phyloP scores from a whole-genome alignment of 2,888 invertebrate species.

The Aproaerema taeniolella region DNA sequence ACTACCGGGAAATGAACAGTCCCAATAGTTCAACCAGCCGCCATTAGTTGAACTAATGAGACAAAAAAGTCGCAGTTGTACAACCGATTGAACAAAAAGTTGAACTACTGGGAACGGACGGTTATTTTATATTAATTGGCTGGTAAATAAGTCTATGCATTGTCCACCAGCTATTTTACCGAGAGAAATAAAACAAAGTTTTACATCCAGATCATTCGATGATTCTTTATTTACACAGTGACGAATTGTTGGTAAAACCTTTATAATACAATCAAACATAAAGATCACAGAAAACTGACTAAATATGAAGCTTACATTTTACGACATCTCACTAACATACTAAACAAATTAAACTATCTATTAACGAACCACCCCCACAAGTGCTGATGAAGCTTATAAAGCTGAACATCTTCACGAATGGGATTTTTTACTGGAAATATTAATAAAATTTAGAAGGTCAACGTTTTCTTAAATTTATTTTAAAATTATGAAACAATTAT shows the following conservation, averaged over 20 bases:
- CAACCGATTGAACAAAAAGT: no score
- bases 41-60: no score
- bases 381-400: constrained; percentile 1
- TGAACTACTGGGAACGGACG: no score
- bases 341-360: constrained; percentile 29
- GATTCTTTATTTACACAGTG: constrained; percentile 74
- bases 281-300: constrained; percentile 58
- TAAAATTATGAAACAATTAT: constrained; percentile 41
- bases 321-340: constrained; percentile 34
- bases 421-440: constrained; percentile 32
- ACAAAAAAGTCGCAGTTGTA: no score
- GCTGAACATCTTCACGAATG: constrained; percentile 18
- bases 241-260: constrained; percentile 45
- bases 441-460: constrained; percentile 57
- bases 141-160: no score
- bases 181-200: constrained; percentile 50
- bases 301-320: constrained; percentile 46
- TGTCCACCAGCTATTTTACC: no score
- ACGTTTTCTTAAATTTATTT: constrained; percentile 39
- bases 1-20: no score
- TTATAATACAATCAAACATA: constrained; percentile 56
- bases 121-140: no score
- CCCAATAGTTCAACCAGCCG: no score
- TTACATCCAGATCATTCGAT: constrained; percentile 75
- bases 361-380: not conserved